Conservation (phyloP, 2,888 invertebrate species). For the Trilocha varians region DNA sequence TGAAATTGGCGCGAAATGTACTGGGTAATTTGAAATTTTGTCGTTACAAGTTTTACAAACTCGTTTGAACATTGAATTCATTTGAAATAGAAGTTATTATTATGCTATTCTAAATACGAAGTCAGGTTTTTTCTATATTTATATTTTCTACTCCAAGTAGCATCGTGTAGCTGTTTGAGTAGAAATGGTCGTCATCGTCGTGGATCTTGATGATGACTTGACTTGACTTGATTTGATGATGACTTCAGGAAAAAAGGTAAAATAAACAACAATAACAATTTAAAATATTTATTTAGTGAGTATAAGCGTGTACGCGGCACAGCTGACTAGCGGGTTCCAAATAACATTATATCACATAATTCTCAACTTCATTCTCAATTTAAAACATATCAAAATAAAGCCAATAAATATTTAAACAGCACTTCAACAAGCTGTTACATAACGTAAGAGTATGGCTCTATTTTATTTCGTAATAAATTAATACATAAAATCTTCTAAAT, state of each 20-base stretch:
- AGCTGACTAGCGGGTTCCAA: constrained; percentile 67
- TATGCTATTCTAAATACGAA: too few relatives aligned
- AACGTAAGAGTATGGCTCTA: neutral
- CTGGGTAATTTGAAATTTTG: too few relatives aligned
- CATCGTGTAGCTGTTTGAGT: too few relatives aligned
- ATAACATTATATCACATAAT: constrained; percentile 58
- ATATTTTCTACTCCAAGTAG: neutral
- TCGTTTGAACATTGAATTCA: too few relatives aligned
- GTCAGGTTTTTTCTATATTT: too few relatives aligned
- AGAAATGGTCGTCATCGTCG: too few relatives aligned
- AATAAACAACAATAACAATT: constrained; percentile 32
- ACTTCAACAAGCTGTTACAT: neutral
- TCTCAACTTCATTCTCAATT: constrained; percentile 30
- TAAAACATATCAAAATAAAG: constrained; percentile 18
- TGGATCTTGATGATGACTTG: too few relatives aligned
- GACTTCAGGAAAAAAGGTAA: constrained; percentile 7
- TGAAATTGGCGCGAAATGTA: too few relatives aligned
- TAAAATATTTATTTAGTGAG: constrained; percentile 63
- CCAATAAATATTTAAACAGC: constrained; percentile 15
- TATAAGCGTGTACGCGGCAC: constrained; percentile 71
- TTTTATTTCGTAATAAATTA: neutral
- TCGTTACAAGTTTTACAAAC: too few relatives aligned
- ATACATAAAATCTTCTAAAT: neutral
- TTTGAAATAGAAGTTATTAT: too few relatives aligned
- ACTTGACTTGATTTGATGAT: neutral